Percentiles rank a stretch among this genome's conserved stretches.
These are phyloP conservation scores for Lasioglossum malachurum DNA, from an alignment of 2,888 invertebrate genomes.

Conservation along the genomic window DNA sequence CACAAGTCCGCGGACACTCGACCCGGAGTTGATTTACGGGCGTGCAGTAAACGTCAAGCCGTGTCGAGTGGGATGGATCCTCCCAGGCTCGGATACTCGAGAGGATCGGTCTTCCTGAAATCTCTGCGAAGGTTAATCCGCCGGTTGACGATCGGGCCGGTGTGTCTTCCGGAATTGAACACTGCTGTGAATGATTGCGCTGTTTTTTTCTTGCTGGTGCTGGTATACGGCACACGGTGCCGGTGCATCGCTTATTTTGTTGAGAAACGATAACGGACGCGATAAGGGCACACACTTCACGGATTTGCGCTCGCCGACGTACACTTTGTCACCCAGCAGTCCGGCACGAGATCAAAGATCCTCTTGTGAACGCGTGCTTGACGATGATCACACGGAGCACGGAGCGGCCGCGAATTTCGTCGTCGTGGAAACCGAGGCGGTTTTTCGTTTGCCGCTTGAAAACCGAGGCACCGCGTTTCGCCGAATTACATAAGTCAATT, in stretches of 20 bases:
- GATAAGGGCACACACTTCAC: constrained; percentile 25
- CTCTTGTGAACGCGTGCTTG: neutral
- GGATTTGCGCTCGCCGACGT: neutral
- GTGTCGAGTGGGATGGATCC: constrained; percentile 51
- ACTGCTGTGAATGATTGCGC: constrained; percentile 12
- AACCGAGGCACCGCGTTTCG: constrained; percentile 32
- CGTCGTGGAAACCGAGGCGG: constrained; percentile 18
- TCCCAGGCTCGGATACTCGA: constrained; percentile 39
- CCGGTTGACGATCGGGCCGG: constrained; percentile 1
- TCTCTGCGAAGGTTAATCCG: constrained; percentile 34
- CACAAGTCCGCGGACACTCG: constrained; percentile 40
- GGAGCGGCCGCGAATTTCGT: neutral
- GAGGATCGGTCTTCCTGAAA: constrained; percentile 33
- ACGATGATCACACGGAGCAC: neutral
- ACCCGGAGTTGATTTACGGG: constrained; percentile 48
- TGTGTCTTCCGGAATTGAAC: constrained; percentile 10
- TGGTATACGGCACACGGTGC: too few species aligned
- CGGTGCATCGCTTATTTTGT: constrained; percentile 13
- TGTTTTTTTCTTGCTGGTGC: neutral
- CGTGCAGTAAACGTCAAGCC: constrained; percentile 45
- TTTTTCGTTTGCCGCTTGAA: constrained; percentile 18
- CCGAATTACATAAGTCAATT: constrained; percentile 64
- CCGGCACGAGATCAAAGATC: constrained; percentile 21
- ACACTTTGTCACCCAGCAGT: neutral
- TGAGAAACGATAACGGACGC: neutral